Evolutionary conservation across 2,888 invertebrate species (phyloP).

Genomic region (Suillia variegata): DNA sequence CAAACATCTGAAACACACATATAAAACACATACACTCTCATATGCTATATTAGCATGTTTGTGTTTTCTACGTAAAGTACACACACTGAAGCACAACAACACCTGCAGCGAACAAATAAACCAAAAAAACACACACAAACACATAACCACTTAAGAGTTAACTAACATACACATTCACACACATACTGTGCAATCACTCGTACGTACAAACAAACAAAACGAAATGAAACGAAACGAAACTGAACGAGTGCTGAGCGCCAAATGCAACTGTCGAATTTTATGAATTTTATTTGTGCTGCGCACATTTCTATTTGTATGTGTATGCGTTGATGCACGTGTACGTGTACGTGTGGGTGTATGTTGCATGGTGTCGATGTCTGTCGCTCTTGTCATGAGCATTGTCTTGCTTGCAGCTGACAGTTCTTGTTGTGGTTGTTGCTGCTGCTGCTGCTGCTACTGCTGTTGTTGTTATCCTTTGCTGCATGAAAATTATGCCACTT

Average conservation of each 20-base stretch:
- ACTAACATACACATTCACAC: too few species aligned
- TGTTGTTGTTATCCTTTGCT: not conserved
- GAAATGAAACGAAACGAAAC: too few species aligned
- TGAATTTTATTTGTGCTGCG: not conserved
- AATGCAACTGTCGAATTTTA: conserved; percentile 1
- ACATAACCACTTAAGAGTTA: conserved; percentile 8
- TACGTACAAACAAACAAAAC: not conserved
- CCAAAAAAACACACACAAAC: conserved; percentile 14
- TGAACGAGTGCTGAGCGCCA: too few species aligned
- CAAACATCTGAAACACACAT: too few species aligned
- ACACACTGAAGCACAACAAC: conserved; percentile 13
- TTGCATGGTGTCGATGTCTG: not conserved
- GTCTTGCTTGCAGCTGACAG: not conserved
- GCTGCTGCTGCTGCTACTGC: not conserved
- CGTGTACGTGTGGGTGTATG: not conserved
- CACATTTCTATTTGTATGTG: conserved; percentile 2
- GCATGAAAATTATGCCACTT: conserved; percentile 5
- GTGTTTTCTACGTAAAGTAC: conserved; percentile 1
- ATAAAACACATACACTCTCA: too few species aligned
- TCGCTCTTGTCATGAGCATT: not conserved
- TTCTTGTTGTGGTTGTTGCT: not conserved
- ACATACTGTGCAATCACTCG: too few species aligned
- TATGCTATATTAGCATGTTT: not conserved
- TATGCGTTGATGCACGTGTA: too few species aligned
- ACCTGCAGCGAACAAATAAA: conserved; percentile 11